Base-by-base conservation (phyloP, 2,797 vertebrate genomes). In the Cyclura pinguis region DNA sequence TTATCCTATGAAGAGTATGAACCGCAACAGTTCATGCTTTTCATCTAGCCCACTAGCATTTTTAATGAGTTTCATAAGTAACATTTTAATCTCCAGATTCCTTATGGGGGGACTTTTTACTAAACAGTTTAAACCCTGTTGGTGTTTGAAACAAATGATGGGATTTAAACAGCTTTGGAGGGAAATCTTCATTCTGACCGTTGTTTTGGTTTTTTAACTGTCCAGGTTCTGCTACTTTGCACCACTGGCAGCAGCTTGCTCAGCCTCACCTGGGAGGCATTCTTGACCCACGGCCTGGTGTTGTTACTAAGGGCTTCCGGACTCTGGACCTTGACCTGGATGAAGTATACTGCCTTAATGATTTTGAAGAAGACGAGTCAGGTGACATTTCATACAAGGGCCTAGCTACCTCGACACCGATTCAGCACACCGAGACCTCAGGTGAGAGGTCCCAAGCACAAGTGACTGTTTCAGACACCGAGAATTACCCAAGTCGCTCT, bases 241-340 rank as follows among this genome's bases (percentile, higher is more conserved):
- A 99, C 94, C 99, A 99, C 29, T 99, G 99, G 99, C 99, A 99
- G 97, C 99, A 99, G 97, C 92, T 99, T 96, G 99, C 99, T 90
- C 99, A 99, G 95, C 99, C 99, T 93, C 98, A 99, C 96, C 97
- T 99, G 73, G 99, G 99, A 0, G 98, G 98, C 77, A 98, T 99
- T 95, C 97, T 99, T 95, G 99, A 99, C 94, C 96, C 98, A 0
- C 98, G 99, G 93, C 99, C 99, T 0, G 99, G 99, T 6, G 99
- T 99, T 95, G 98, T 99, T 96, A 99, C 99, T 27, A 99, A 99
- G 96, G 99, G 99, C 97, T 99, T 99, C 97, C 97, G 98, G 93
- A 98, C 98, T 2, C 97, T 99, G 35, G 98, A 99, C 32, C 96
- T 99, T 88, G 98, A 99, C 96, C 95, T 98, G 93, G 98, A 99